A percentile compares a stretch with the other conserved stretches of the same genome.
phyloP scores from a whole-genome alignment of 2,797 vertebrate species.

The Mus caroli region DNA sequence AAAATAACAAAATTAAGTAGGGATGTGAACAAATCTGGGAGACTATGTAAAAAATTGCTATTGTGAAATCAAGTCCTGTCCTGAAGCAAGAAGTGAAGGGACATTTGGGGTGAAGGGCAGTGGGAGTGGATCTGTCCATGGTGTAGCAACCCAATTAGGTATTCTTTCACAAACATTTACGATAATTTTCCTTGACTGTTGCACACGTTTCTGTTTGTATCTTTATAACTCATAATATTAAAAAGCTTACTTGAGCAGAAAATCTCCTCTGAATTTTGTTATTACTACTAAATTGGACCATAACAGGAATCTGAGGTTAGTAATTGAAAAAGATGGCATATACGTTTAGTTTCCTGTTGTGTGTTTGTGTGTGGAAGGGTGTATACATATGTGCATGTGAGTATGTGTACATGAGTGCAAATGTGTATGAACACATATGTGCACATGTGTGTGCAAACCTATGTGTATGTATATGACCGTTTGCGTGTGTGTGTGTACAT shows the following conservation, averaged over 20 bases:
- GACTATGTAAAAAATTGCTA: not conserved
- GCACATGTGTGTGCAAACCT: not conserved
- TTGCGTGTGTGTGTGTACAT: no score
- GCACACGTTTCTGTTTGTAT: not conserved
- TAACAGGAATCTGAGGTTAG: constrained; percentile 44
- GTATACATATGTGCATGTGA: no score
- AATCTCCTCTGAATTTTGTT: not conserved
- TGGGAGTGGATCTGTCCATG: not conserved
- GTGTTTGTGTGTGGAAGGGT: not conserved
- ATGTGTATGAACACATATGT: not conserved
- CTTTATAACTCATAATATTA: not conserved
- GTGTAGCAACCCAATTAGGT: accelerated
- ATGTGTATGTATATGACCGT: not conserved
- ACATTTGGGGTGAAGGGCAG: not conserved
- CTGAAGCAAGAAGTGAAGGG: not conserved
- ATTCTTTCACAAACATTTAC: not conserved
- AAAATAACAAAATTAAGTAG: not conserved
- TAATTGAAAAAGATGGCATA: constrained; percentile 41
- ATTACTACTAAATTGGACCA: not conserved
- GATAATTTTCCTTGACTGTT: not conserved
- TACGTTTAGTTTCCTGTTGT: constrained; percentile 36
- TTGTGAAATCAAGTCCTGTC: not conserved
- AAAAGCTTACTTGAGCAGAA: constrained; percentile 12
- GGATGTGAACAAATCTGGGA: not conserved
- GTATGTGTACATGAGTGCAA: no score